Percentiles rank a stretch among this genome's conserved stretches.
phyloP scores from a whole-genome alignment of 92 coral and sea anemone genomes.

The Paragorgia papillata region DNA sequence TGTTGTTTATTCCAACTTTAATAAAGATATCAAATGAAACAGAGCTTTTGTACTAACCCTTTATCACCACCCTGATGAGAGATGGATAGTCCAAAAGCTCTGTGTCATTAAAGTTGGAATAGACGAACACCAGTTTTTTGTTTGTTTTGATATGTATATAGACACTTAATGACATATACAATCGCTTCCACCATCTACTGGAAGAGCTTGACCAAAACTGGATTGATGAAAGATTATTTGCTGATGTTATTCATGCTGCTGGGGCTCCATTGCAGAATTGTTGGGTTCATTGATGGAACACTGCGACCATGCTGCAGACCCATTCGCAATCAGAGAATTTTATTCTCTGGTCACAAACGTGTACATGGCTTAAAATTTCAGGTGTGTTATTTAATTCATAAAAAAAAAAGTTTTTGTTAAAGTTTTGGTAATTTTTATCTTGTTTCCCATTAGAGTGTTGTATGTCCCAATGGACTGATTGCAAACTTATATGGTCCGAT shows the following conservation, averaged over 20 bases:
- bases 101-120: too few relatives aligned
- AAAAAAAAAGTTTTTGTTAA: neutral
- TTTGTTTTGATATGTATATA: neutral
- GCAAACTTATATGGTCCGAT: constrained; percentile 55
- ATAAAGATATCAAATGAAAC: too few relatives aligned
- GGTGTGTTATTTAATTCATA: constrained; percentile 26
- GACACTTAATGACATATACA: constrained; percentile 64
- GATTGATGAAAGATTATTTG: constrained; percentile 52
- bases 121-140: too few relatives aligned
- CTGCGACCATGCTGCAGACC: constrained; percentile 64
- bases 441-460: constrained; percentile 43
- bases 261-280: constrained; percentile 58
- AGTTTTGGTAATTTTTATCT: neutral
- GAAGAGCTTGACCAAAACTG: constrained; percentile 61
- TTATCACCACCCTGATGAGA: too few relatives aligned
- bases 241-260: constrained; percentile 62
- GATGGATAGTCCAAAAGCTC: too few relatives aligned
- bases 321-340: constrained; percentile 48
- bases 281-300: constrained; percentile 65
- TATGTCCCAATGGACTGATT: constrained; percentile 59
- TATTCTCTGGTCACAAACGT: constrained; percentile 66
- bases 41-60: too few relatives aligned
- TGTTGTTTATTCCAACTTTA: neutral
- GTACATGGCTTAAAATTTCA: constrained; percentile 63
- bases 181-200: constrained; percentile 53